phyloP scores from a whole-genome alignment of 2,888 invertebrate genomes.

The Standfussiana lucernea region DNA sequence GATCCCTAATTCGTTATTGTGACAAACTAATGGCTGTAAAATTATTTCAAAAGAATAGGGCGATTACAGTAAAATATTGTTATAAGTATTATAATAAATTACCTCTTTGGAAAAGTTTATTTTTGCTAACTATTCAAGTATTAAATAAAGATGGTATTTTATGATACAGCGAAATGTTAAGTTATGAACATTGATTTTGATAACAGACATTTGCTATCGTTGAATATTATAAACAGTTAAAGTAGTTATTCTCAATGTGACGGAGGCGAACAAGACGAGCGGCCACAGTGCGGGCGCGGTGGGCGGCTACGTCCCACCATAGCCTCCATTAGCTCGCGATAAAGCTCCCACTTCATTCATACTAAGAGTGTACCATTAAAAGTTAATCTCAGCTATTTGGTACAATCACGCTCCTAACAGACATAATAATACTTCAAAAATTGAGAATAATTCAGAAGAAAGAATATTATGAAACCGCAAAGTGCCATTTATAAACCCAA shows the following conservation, averaged over 20 bases:
- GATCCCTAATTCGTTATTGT: conserved; percentile 53
- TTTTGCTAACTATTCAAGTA: neutral
- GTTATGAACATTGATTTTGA: conserved; percentile 12
- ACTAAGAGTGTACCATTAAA: conserved; percentile 81
- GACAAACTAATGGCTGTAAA: conserved; percentile 45
- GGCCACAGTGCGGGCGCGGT: conserved; percentile 54
- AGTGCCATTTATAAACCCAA: conserved; percentile 26
- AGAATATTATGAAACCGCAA: conserved; percentile 2
- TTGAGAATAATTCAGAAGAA: conserved; percentile 43
- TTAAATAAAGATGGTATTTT: conserved; percentile 38
- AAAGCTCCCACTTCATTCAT: conserved; percentile 83
- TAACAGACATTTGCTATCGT: conserved; percentile 26
- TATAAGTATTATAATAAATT: conserved; percentile 7
- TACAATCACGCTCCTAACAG: conserved; percentile 72
- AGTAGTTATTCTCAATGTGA: conserved; percentile 42
- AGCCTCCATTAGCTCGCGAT: conserved; percentile 81
- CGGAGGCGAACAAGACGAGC: conserved; percentile 40
- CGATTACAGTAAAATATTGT: conserved; percentile 34
- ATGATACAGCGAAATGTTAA: conserved; percentile 5
- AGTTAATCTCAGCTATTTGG: conserved; percentile 81
- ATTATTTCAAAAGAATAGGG: conserved; percentile 35
- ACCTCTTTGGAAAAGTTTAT: conserved; percentile 21
- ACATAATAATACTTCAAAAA: conserved; percentile 69
- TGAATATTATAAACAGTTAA: conserved; percentile 31
- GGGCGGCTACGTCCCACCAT: conserved; percentile 72